These are phyloP conservation scores for Aethina tumida DNA, from an alignment of 1,140 invertebrate species.

Conservation along the genomic window DNA sequence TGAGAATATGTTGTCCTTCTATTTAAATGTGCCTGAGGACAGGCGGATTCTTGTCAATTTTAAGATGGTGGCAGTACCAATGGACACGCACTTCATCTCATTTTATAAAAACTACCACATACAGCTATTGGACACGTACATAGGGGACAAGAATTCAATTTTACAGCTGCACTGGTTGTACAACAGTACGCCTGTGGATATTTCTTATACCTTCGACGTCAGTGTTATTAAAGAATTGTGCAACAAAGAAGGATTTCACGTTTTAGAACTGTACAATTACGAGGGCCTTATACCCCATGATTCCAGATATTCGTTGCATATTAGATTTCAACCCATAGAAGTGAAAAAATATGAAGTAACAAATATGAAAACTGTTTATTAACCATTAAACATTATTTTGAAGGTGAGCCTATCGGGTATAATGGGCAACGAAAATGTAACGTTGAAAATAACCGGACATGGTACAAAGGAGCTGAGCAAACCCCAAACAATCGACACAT, in stretches of 20 bases:
- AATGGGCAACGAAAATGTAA: background rate
- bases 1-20: slow-evolving; percentile 12
- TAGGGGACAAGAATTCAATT: slow-evolving; percentile 13
- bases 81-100: slow-evolving; percentile 5
- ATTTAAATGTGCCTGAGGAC: slow-evolving; percentile 13
- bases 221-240: slow-evolving; percentile 11
- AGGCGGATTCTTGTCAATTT: slow-evolving; percentile 17
- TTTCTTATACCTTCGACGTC: slow-evolving; percentile 14
- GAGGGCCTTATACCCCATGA: slow-evolving; percentile 11
- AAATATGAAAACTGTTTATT: background rate
- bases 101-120: slow-evolving; percentile 2
- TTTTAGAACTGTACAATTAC: slow-evolving; percentile 23
- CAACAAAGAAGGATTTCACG: slow-evolving; percentile 10
- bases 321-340: slow-evolving; percentile 24
- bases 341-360: slow-evolving; percentile 1
- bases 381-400: background rate
- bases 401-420: background rate
- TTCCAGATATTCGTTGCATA: slow-evolving; percentile 11
- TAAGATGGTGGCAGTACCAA: slow-evolving; percentile 12
- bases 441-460: background rate
- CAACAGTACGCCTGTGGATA: slow-evolving; percentile 20
- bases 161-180: slow-evolving; percentile 23
- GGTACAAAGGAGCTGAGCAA: slow-evolving; percentile 1
- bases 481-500: too few species aligned
- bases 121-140: slow-evolving; percentile 5